These are phyloP conservation scores for Dysmachus trigonus DNA, from an alignment of 2,888 invertebrate species.

Conservation along the genomic window DNA sequence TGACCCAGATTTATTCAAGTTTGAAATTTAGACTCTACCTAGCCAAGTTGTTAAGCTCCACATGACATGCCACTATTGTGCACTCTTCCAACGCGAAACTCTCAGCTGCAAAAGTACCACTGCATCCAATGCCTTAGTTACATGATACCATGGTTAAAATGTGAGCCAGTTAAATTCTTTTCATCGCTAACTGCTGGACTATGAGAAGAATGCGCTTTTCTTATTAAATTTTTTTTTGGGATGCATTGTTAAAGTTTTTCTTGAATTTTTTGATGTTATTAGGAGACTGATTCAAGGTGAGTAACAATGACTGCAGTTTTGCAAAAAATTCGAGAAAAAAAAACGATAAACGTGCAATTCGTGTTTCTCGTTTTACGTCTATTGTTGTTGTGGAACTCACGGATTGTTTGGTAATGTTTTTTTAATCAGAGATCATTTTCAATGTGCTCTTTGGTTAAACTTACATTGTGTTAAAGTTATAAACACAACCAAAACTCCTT, in stretches of 20 bases:
- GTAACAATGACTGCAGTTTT: neutral
- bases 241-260: neutral
- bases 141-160: neutral
- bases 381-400: neutral
- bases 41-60: neutral
- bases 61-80: neutral
- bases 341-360: neutral
- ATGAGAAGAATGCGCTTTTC: neutral
- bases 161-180: neutral
- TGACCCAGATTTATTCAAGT: slow-evolving; percentile 8
- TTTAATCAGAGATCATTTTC: neutral
- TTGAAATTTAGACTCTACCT: slow-evolving; percentile 14
- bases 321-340: no score
- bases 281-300: neutral
- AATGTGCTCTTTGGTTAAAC: neutral
- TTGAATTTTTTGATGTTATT: neutral
- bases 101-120: neutral
- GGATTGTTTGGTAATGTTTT: neutral
- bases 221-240: neutral
- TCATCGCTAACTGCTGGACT: neutral
- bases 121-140: neutral
- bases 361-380: neutral
- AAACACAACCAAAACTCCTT: neutral
- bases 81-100: neutral
- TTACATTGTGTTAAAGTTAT: neutral